Evolutionary conservation across 1,140 invertebrate genomes (phyloP).

Genomic region (Nautilus pompilius): DNA sequence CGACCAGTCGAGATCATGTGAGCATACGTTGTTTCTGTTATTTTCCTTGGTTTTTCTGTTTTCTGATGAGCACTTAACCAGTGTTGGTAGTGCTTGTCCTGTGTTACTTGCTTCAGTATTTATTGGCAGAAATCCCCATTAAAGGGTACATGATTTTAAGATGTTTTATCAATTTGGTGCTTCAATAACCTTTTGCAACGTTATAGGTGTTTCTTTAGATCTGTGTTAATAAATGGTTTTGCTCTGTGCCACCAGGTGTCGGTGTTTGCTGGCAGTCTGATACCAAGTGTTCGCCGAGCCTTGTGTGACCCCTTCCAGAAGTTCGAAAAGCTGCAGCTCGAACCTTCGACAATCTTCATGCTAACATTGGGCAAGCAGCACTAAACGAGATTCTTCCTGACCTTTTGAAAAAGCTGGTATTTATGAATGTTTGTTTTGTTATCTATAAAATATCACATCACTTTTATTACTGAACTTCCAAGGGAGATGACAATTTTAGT

Average conservation of each 20-base stretch:
- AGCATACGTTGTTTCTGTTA: constrained; percentile 17
- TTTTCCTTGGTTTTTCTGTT: no score
- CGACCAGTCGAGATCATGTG: constrained; percentile 88
- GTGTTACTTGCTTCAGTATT: neutral
- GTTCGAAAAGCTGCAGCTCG: constrained; percentile 92
- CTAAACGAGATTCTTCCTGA: constrained; percentile 95
- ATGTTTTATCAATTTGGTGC: no score
- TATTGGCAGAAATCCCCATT: no score
- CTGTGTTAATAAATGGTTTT: no score
- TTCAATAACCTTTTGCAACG: no score
- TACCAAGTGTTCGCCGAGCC: constrained; percentile 94
- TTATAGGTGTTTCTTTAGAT: no score
- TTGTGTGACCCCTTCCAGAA: constrained; percentile 87
- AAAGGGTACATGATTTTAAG: no score
- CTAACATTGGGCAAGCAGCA: constrained; percentile 87
- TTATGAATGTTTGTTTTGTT: no score
- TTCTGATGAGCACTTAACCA: neutral
- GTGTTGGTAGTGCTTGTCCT: neutral
- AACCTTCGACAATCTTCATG: constrained; percentile 94
- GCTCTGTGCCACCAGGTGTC: constrained; percentile 43
- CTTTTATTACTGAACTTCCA: no score
- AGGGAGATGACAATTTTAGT: no score
- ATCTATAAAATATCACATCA: no score
- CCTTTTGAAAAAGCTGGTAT: constrained; percentile 78
- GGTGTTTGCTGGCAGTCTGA: constrained; percentile 78